Base-by-base conservation (phyloP, 2,797 vertebrate species). In the Enteromius afrohamiltoni region DNA sequence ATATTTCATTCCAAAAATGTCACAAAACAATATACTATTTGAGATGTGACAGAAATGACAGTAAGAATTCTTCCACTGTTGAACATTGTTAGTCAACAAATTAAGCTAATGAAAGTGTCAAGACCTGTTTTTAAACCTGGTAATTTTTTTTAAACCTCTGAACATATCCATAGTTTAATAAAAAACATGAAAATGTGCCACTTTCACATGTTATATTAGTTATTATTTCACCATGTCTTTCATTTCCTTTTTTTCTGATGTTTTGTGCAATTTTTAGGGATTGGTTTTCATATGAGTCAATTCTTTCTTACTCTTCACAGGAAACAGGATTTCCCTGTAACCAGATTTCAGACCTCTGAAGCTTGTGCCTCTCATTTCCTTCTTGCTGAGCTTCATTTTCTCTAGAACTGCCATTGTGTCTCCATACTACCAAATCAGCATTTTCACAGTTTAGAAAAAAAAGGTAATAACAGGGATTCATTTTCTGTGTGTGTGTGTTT, bases 271-370 rank as follows among this genome's bases (percentile, higher is more conserved):
- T n/a, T n/a, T 53, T 53, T 16, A 77, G 37, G 37, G 3, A 55
- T 16, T 45, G 6, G 7, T 65, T 23, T 76, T 77, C 37, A 53
- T 82, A 81, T 51, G 81, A 86, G 75, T 81, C 51, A 51, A 70
- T 64, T 17, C 58, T 70, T 77, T 87, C 64, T 70, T 81, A 88
- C 90, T 85, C 53, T 64, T 55, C 45, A 77, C 89, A 93, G 93
- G 93, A 94, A 94, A 88, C 93, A 94, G 93, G 94, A 94, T 94
- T 91, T 95, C 93, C 93, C 92, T 45, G 23, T 58, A 65, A 55
- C 71, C 75, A 77, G 86, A 86, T 91, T 77, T 88, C 85, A 86
- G 79, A 69, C 49, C 85, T 84, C 34, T 58, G 49, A 68, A 83
- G 60, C 73, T 65, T 80, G 42, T 26, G 77, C n/a, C 79, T 67